Evolutionary conservation across 1,140 invertebrate genomes (phyloP).

Genomic region (Belonocnema kinseyi): DNA sequence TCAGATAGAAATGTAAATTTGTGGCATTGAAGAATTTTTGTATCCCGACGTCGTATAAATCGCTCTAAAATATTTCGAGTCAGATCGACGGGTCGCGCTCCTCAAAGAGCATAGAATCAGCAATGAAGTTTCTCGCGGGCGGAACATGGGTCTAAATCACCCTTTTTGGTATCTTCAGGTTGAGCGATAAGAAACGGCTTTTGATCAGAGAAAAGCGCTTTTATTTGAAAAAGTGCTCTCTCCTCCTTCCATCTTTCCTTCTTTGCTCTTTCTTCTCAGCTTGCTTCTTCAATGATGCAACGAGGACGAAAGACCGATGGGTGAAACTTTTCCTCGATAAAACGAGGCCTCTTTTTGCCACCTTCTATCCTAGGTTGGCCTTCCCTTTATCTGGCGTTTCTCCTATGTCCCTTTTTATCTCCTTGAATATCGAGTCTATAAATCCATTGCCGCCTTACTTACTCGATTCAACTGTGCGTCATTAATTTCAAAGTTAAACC

Average conservation of each 20-base stretch:
- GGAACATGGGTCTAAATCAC: conserved; percentile 30
- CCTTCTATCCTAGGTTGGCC: conserved; percentile 36
- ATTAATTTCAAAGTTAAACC: conserved; percentile 62
- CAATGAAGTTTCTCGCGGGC: conserved; percentile 19
- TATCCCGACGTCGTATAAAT: too few relatives aligned
- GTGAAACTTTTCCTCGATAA: conserved; percentile 55
- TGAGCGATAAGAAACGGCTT: conserved; percentile 39
- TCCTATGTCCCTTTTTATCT: conserved; percentile 34
- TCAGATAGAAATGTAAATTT: too few relatives aligned
- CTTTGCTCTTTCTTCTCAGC: conserved; percentile 24
- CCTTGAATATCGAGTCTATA: conserved; percentile 44
- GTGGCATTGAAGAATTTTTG: too few relatives aligned
- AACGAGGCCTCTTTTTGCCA: conserved; percentile 58
- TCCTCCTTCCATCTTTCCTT: conserved; percentile 24
- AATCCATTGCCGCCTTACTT: conserved; percentile 53
- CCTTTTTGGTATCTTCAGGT: conserved; percentile 15
- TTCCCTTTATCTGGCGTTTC: conserved; percentile 2
- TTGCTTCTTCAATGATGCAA: conserved; percentile 47
- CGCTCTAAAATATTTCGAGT: too few relatives aligned
- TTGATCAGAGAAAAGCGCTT: conserved; percentile 35
- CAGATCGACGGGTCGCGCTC: not conserved
- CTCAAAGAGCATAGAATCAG: conserved; percentile 12
- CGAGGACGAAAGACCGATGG: conserved; percentile 50
- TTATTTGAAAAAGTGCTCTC: conserved; percentile 33
- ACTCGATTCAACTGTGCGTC: conserved; percentile 52